A percentile compares a stretch with the other conserved stretches of the same genome.
Evolutionary conservation across 2,888 invertebrate species (phyloP).

Genomic region (Timandra comae): DNA sequence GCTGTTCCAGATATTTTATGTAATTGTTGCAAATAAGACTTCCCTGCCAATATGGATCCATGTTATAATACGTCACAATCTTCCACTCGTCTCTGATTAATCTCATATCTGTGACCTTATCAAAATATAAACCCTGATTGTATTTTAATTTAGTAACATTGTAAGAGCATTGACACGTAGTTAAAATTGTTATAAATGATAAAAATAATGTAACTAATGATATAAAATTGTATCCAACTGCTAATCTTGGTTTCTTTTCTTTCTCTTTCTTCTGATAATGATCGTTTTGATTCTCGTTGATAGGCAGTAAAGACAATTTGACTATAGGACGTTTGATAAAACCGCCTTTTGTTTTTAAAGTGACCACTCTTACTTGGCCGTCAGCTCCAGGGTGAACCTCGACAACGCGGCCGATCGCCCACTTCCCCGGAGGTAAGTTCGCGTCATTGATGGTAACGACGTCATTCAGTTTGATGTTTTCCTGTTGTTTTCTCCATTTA

Average conservation of each 20-base stretch:
- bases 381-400: constrained; percentile 1
- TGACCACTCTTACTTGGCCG: constrained; percentile 1
- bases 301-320: constrained; percentile 2
- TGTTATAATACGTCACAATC: neutral
- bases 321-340: constrained; percentile 3
- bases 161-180: neutral
- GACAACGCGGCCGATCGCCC: constrained; percentile 2
- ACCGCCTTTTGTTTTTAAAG: constrained; percentile 4
- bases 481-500: constrained; percentile 2
- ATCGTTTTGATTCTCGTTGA: neutral
- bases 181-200: neutral
- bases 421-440: constrained; percentile 5
- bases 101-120: constrained; percentile 10
- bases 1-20: neutral
- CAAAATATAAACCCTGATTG: constrained; percentile 16
- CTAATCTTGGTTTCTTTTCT: neutral
- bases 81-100: constrained; percentile 16
- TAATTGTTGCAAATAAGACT: neutral
- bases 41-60: neutral
- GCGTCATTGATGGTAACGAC: constrained; percentile 3
- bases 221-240: neutral
- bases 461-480: constrained; percentile 1
- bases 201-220: neutral
- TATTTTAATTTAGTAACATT: constrained; percentile 3
- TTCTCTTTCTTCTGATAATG: neutral